These are phyloP conservation scores for Tiaroga cobitis DNA, from an alignment of 2,797 vertebrate genomes.

Conservation along the genomic window DNA sequence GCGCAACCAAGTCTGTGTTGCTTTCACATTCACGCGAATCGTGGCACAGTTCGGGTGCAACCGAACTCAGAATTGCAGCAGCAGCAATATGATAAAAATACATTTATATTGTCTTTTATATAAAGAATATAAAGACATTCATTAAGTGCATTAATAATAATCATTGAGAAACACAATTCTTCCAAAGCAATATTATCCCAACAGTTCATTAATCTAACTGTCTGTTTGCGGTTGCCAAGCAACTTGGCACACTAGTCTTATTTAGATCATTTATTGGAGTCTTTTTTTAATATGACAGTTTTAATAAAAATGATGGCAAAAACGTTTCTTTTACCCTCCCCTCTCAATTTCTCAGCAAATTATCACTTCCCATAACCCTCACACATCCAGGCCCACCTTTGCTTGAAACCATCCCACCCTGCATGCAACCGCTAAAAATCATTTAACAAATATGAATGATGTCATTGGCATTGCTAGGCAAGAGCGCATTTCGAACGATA, in stretches of 20 bases:
- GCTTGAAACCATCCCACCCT: not conserved
- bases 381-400: constrained; percentile 7
- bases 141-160: not conserved
- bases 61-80: too few species aligned
- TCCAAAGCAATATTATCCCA: not conserved
- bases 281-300: not conserved
- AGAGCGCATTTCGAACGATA: not conserved
- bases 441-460: constrained; percentile 9
- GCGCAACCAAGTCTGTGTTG: too few species aligned
- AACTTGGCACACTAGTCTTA: not conserved
- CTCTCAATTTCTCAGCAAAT: constrained; percentile 5
- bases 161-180: not conserved
- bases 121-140: too few species aligned
- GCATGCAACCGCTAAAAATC: not conserved
- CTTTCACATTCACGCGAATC: too few species aligned
- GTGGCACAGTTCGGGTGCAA: too few species aligned
- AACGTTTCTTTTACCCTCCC: not conserved
- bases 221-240: not conserved
- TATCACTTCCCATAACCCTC: constrained; percentile 12
- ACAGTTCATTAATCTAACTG: not conserved
- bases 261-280: not conserved
- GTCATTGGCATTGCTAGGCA: not conserved
- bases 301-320: not conserved
- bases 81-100: not conserved
- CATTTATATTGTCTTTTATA: too few species aligned